A percentile compares a stretch with the other conserved stretches of the same genome.
phyloP scores from a whole-genome alignment of 1,140 invertebrate species.

The Bombus superbus region DNA sequence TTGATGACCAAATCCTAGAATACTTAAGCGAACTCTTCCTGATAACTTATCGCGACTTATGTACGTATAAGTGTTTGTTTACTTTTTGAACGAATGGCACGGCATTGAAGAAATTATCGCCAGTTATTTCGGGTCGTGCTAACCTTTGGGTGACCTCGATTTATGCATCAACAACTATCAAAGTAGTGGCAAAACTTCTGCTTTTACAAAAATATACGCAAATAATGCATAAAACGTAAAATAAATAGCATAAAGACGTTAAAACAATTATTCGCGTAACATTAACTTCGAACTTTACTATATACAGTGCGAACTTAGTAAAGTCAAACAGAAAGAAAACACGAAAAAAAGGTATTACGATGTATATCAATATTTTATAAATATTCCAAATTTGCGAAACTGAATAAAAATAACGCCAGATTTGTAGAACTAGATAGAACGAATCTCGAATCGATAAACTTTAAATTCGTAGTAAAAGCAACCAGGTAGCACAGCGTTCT shows the following conservation, averaged over 20 bases:
- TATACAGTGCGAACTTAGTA: background rate
- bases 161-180: constrained; percentile 11
- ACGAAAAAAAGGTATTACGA: background rate
- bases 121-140: constrained; percentile 49
- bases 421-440: background rate
- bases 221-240: too few relatives aligned
- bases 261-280: background rate
- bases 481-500: background rate
- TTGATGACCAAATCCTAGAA: background rate
- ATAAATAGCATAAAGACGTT: background rate
- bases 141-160: constrained; percentile 49
- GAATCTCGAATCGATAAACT: background rate
- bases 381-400: background rate
- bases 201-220: background rate
- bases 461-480: background rate
- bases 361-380: background rate
- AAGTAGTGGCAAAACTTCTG: background rate
- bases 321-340: too few relatives aligned
- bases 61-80: constrained; percentile 48
- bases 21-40: background rate
- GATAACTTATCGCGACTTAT: constrained; percentile 13
- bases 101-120: constrained; percentile 48
- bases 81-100: constrained; percentile 20
- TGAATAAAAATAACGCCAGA: background rate
- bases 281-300: background rate